Base-by-base conservation (phyloP, 2,797 vertebrate species). In the Gymnocypris eckloni region DNA sequence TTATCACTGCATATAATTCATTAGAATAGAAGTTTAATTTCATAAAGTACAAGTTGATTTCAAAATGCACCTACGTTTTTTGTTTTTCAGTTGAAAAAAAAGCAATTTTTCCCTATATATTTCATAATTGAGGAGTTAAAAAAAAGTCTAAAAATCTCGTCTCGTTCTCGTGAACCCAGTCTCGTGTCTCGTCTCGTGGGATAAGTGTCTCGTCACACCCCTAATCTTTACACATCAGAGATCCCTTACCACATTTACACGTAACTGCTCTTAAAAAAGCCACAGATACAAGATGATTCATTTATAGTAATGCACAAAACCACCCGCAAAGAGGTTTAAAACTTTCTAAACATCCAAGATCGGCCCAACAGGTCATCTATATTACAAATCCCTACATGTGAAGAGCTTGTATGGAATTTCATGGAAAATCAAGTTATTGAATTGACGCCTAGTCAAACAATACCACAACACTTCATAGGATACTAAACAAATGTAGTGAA, bases 181-280 rank as follows among this genome's bases (percentile, higher is more conserved):
- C 33, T 33, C 33, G 33, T 33, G 33, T 33, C 33, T 33, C 33
- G 33, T 33, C 33, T 33, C 33, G 33, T 33, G 33, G 33, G 33
- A 33, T 33, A 33, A 33, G 33, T 33, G 33, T 33, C 33, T 33
- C 39, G 39, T 39, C 39, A 39, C 4, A 39, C 39, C 39, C 6
- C 39, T 33, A 41, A 79, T 79, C 77, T 80, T 80, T 50, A 80
- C 25, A 50, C 61, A 37, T 50, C 43, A n/a, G 41, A 22, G 43
- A 67, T 52, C 18, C 3, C 12, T 50, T 81, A 69, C 18, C 43
- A 80, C 16, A 80, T 50, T 50, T 7, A 67, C 43, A 67, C 25
- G 18, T 9, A 50, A 67, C 18, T 50, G 6, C 25, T 81, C 28
- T n/a, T 15, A 37, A 41, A 81, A 80, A 52, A 11, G 12, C 48